Evolutionary conservation across 1,140 invertebrate species (phyloP), one percentile per base, ranked within the genome.

Genomic region (Oedothorax gibbosus): DNA sequence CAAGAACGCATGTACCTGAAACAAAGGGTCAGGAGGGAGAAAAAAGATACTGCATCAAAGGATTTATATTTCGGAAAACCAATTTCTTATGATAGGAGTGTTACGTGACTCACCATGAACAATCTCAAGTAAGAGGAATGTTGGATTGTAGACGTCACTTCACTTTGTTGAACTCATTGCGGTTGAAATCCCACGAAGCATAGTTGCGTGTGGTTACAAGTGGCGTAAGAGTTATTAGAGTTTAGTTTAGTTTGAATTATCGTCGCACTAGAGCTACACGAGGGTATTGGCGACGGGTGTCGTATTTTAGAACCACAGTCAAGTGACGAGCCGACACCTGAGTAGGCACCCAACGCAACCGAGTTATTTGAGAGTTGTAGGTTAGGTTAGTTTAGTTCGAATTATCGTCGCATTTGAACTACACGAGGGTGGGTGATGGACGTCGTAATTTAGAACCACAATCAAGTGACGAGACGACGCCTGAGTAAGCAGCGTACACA

Each of bases 41-140:
- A 71, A 71, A 71, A 71, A 71, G 69, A 53, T 53, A 53, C 54
- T 51, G 51, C 50, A 71, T 71, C 50, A 35, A 35, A 35, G 35
- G 35, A 35, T 35, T 35, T 35, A 71, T 71, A 53, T 71, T 71
- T 71, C 69, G 50, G 50, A 51, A 53, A 77, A 64, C 15, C 75
- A 51, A 77, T 77, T 77, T 54, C 75, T 77, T 77, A 77, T 77
- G 75, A 77, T 77, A 62, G 65, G 75, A 20, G 35, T 14, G 20
- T 11, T 62, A 77, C 75, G 75, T 77, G 75, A 77, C 75, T 20
- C 7, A 51, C 57, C 21, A 77, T 35, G 51, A 77, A 65, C 75
- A 77, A 77, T 77, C 49, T 14, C 14, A 64, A 49, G 50, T 64
- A 77, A 62, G 57, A 56, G 57, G 56, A 57, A 53, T 18, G 7